These are phyloP conservation scores for Dinocampus coccinellae DNA, from an alignment of 2,888 invertebrate species.

Conservation along the genomic window DNA sequence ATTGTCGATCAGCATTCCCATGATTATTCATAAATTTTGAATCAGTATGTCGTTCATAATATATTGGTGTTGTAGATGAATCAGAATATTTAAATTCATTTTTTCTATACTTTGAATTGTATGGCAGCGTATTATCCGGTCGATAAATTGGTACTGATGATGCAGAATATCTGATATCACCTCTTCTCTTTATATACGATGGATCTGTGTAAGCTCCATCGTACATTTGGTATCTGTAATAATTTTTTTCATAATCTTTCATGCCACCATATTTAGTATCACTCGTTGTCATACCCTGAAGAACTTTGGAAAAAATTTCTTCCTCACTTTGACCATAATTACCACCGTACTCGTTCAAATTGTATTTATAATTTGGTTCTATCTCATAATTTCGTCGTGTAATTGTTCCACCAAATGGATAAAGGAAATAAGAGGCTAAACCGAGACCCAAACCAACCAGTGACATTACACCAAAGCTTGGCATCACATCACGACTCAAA, in stretches of 20 bases:
- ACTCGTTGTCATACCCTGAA: conserved; percentile 76
- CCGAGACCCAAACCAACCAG: conserved; percentile 82
- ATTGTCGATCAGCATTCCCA: conserved; percentile 68
- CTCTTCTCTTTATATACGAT: conserved; percentile 64
- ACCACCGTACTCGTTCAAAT: conserved; percentile 77
- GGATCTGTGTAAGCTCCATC: conserved; percentile 65
- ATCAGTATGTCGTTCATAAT: conserved; percentile 54
- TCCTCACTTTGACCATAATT: conserved; percentile 82
- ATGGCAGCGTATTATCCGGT: conserved; percentile 52
- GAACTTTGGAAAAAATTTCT: conserved; percentile 81
- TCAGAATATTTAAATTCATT: conserved; percentile 62
- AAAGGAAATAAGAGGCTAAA: conserved; percentile 81
- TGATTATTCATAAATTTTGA: conserved; percentile 42
- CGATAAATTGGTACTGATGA: conserved; percentile 49
- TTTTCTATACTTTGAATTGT: conserved; percentile 55
- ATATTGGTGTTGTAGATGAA: conserved; percentile 54
- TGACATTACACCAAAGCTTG: conserved; percentile 81
- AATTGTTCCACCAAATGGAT: conserved; percentile 79
- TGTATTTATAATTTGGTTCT: conserved; percentile 74
- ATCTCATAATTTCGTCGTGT: conserved; percentile 75
- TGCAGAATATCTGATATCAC: conserved; percentile 49
- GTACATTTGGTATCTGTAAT: conserved; percentile 58
- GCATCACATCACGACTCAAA: conserved; percentile 84
- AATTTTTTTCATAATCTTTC: conserved; percentile 56
- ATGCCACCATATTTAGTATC: conserved; percentile 45